Evolutionary conservation across 2,888 invertebrate genomes (phyloP).

Genomic region (Spatulosminthurus flaviceps): DNA sequence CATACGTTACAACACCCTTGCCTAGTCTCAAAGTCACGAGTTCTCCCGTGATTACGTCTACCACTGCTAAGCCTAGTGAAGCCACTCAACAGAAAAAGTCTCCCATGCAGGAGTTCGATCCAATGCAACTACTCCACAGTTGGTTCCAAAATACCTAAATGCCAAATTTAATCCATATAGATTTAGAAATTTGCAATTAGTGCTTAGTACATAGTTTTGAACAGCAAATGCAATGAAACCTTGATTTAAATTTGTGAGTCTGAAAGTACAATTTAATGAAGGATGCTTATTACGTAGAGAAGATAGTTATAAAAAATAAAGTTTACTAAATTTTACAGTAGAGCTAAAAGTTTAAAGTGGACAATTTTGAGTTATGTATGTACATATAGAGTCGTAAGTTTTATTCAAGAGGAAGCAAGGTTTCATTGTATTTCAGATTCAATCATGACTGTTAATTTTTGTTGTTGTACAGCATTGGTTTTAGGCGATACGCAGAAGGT

Average conservation of each 20-base stretch:
- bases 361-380: background rate
- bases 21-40: constrained; percentile 35
- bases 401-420: constrained; percentile 1
- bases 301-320: too few relatives aligned
- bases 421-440: constrained; percentile 24
- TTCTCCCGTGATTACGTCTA: constrained; percentile 31
- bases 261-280: too few relatives aligned
- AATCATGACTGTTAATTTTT: constrained; percentile 41
- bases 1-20: background rate
- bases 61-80: constrained; percentile 36
- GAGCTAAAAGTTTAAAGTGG: background rate
- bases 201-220: constrained; percentile 3
- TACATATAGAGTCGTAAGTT: background rate
- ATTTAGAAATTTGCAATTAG: background rate
- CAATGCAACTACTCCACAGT: constrained; percentile 61
- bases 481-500: background rate
- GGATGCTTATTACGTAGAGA: too few relatives aligned
- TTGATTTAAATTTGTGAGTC: background rate
- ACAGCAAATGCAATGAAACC: constrained; percentile 1
- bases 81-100: constrained; percentile 53
- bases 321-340: background rate
- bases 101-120: constrained; percentile 61
- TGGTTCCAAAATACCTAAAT: constrained; percentile 56
- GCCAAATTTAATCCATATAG: background rate
- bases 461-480: constrained; percentile 1